Base-by-base conservation (phyloP, 2,797 vertebrate species). In the Molothrus aeneus region DNA sequence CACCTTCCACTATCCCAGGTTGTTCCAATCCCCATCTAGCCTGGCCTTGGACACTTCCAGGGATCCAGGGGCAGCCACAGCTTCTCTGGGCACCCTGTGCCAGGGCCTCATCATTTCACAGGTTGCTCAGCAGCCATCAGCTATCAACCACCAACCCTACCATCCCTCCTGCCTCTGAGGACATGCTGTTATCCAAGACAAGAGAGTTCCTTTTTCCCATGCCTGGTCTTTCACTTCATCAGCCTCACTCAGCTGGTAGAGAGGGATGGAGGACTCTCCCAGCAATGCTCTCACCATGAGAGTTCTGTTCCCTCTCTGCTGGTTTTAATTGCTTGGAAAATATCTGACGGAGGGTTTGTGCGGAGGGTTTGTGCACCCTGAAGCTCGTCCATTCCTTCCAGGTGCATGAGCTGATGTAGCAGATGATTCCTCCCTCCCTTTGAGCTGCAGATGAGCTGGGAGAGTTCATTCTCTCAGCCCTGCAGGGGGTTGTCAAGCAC, bases 1-100 rank as follows among this genome's bases (percentile, higher is more conserved):
- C 34, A 50, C 1, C 4, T 75, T 4, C 26, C 56, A n/a, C 11
- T 21, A 0, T 13, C 7, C 20, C 48, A 69, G 32, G 4, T 0
- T 69, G 71, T 3, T 75, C 34, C 22, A 47, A 47, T 7, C 34
- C 26, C 18, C 0, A 0, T 42, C 48, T 56, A 61, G 0, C 16
- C 36, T 50, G 71, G 13, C 17, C 19, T 50, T 50, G 64, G 65
- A 8, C 24, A 25, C 4, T 77, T 26, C 32, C 71, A 64, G 64
- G 36, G 57, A 29, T 43, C 5, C 61, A 65, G 64, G 36, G 25
- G 24, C n/a, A 63, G 10, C 3, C 19, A 63, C 48, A 69, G 42
- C 28, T 82, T 5, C 10, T 63, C 19, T n/a, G 28, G 42, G 11
- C 31, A 61, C 0, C 10, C 13, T 42, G 18, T 54, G 15, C 42